Conservation (phyloP, 2,888 invertebrate species). For the Schizaphis graminum region DNA sequence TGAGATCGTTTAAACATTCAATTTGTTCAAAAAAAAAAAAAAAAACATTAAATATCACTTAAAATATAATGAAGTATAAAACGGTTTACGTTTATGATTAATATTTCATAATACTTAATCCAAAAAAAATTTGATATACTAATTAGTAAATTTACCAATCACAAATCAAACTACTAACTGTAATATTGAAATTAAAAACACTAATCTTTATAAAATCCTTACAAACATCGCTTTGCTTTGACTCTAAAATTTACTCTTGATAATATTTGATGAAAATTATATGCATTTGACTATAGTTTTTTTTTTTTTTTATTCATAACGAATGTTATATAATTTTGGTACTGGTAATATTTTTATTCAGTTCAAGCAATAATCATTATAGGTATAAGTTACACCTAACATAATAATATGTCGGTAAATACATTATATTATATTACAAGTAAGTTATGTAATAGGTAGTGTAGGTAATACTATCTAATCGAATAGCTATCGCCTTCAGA, state of each 20-base stretch:
- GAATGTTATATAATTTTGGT: background rate
- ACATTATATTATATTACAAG: background rate
- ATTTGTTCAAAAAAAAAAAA: background rate
- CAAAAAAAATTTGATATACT: background rate
- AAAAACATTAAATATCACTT: background rate
- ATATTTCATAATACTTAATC: background rate
- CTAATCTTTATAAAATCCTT: too few species aligned
- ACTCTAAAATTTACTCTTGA: background rate
- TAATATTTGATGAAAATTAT: background rate
- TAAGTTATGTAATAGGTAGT: background rate
- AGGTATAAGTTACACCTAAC: background rate
- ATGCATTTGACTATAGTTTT: background rate
- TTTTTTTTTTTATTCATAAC: background rate
- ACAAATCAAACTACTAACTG: background rate
- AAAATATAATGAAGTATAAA: background rate
- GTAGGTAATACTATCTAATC: background rate
- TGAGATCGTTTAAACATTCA: background rate
- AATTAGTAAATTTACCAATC: background rate
- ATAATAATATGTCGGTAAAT: background rate
- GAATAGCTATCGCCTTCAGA: background rate
- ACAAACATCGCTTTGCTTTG: too few species aligned
- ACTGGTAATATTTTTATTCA: background rate
- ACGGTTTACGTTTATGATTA: background rate
- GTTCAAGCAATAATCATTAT: background rate
- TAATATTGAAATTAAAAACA: background rate